A percentile compares a stretch with the other conserved stretches of the same genome.
Evolutionary conservation across 2,113 vertebrate species (phyloP).

Genomic region (Hippolais icterina): DNA sequence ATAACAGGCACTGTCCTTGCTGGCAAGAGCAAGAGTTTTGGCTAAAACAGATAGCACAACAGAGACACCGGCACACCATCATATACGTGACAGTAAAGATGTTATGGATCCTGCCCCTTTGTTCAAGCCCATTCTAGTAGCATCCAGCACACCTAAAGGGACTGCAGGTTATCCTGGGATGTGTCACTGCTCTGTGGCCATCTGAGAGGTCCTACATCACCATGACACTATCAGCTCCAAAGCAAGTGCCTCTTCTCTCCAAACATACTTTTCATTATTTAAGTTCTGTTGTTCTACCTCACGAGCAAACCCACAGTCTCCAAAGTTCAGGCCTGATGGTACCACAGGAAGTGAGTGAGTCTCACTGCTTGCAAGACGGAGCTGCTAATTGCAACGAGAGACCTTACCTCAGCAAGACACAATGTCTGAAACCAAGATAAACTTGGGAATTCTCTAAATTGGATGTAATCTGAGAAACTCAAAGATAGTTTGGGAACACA

Average conservation of each 20-base stretch:
- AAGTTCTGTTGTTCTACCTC: neutral
- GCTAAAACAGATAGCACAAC: neutral
- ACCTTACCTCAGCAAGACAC: neutral
- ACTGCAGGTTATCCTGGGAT: neutral
- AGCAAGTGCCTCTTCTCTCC: neutral
- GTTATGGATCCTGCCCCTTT: no score
- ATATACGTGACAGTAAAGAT: no score
- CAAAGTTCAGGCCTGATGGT: neutral
- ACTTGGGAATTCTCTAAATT: neutral
- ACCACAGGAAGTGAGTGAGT: rapidly evolving
- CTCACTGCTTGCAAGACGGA: neutral
- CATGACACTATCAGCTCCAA: neutral
- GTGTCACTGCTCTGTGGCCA: neutral
- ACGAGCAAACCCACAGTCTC: neutral
- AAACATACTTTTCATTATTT: neutral
- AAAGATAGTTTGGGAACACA: neutral
- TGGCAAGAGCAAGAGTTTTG: neutral
- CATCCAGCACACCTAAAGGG: neutral
- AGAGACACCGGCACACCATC: neutral
- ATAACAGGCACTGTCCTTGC: neutral
- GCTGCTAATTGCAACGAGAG: rapidly evolving
- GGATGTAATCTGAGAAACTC: neutral
- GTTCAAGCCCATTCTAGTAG: neutral
- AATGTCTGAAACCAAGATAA: neutral
- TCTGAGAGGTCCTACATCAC: neutral